phyloP scores from a whole-genome alignment of 2,888 invertebrate species.

The Polymixis lichenea region DNA sequence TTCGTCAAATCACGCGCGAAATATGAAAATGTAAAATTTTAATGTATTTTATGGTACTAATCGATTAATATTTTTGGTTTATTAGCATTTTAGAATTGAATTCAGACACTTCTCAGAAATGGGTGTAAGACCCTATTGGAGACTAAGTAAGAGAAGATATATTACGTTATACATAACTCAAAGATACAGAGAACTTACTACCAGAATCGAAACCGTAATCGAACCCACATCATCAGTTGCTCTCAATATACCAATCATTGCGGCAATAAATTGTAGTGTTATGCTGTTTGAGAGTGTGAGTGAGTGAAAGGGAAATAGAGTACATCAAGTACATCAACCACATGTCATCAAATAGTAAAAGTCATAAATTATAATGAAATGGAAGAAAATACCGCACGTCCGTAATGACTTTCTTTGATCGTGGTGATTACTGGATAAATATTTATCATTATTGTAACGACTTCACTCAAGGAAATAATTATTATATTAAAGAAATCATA shows the following conservation, averaged over 20 bases:
- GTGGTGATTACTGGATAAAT: slow-evolving; percentile 1
- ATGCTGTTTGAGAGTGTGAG: neutral
- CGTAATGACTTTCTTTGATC: slow-evolving; percentile 43
- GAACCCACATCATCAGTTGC: neutral
- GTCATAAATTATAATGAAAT: slow-evolving; percentile 27
- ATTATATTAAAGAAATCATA: neutral
- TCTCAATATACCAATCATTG: neutral
- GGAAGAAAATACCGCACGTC: slow-evolving; percentile 2
- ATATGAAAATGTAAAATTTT: too few species aligned
- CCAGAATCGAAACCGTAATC: neutral
- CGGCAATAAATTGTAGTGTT: neutral
- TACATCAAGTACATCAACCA: slow-evolving; percentile 1
- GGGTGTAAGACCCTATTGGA: too few species aligned
- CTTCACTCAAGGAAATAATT: slow-evolving; percentile 24
- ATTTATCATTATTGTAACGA: slow-evolving; percentile 3
- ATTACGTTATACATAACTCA: neutral
- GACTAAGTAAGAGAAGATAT: neutral
- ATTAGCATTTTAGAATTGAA: too few species aligned
- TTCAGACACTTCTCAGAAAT: too few species aligned
- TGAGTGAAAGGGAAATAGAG: slow-evolving; percentile 44
- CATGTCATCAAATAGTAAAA: slow-evolving; percentile 44
- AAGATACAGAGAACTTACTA: neutral
- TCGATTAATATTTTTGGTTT: too few species aligned
- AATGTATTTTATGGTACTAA: too few species aligned
- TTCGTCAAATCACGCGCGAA: too few species aligned